These are phyloP conservation scores for Eospalax fontanierii DNA, from an alignment of 2,797 vertebrate species.

Conservation along the genomic window DNA sequence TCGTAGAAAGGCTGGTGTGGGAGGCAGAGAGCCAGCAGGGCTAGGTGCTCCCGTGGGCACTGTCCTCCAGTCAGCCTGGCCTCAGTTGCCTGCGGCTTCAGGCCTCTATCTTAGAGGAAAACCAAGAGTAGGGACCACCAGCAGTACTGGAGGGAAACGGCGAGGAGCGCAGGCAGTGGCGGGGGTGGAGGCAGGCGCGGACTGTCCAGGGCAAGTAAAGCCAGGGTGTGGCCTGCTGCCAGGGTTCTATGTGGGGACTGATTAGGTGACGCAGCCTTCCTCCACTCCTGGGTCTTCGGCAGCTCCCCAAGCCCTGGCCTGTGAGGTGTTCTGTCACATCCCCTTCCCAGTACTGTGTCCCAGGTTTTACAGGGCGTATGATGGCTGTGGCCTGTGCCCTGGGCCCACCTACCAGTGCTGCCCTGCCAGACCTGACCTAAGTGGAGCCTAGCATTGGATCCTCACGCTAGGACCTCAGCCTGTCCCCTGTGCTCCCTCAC, in stretches of 20 bases:
- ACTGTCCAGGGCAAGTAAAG: not conserved
- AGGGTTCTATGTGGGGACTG: not conserved
- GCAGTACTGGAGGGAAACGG: too few species aligned
- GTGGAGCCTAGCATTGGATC: not conserved
- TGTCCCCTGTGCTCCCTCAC: not conserved
- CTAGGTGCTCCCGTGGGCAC: not conserved
- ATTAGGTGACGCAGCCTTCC: not conserved
- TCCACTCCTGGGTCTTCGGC: not conserved
- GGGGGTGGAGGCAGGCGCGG: not conserved
- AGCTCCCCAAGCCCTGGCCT: not conserved
- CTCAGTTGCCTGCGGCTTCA: not conserved
- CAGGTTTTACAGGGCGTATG: not conserved
- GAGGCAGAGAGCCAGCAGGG: not conserved
- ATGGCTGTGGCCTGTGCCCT: not conserved
- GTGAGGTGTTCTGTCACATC: fast-evolving
- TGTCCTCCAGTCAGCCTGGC: not conserved
- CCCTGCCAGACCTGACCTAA: not conserved
- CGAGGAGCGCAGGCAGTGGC: not conserved
- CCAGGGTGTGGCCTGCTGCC: not conserved
- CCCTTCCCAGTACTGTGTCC: fast-evolving
- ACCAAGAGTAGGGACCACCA: not conserved
- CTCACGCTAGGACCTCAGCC: not conserved
- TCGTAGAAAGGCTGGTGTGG: not conserved
- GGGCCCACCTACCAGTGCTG: not conserved
- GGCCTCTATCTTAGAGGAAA: not conserved